Base-by-base conservation (phyloP, 2,888 invertebrate species). In the Xylota sylvarum region DNA sequence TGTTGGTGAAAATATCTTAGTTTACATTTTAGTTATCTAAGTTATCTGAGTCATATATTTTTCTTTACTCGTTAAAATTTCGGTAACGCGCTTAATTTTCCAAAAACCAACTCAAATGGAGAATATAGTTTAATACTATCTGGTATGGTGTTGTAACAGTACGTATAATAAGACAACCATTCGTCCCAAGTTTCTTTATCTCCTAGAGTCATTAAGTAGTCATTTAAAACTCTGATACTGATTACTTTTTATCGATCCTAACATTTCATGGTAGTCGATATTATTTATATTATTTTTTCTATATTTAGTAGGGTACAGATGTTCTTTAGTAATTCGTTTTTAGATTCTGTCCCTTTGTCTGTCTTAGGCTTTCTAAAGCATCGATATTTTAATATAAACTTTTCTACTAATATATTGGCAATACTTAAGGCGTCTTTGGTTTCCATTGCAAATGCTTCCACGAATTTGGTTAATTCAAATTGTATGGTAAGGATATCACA, bases 191-290 rank as follows among this genome's bases (percentile, higher is more conserved):
- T n/a, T n/a, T n/a, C n/a, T n/a, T n/a, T n/a, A n/a, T n/a, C n/a
- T n/a, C n/a, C n/a, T n/a, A n/a, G n/a, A n/a, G n/a, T n/a, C n/a
- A n/a, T n/a, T n/a, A n/a, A n/a, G n/a, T n/a, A n/a, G n/a, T n/a
- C n/a, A n/a, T n/a, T n/a, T n/a, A n/a, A n/a, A n/a, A n/a, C n/a
- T n/a, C n/a, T n/a, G n/a, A n/a, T n/a, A n/a, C n/a, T n/a, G n/a
- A n/a, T 85, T 85, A 50, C 76, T 64, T 56, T 86, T 70, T 37
- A 78, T 37, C 32, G 69, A 65, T 40, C 81, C 82, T 46, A 82
- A 6, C n/a, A 56, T 87, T 55, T 82, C 82, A 60, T 87, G 72
- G 52, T 80, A 70, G 40, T 50, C n/a, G n/a, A 87, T 32, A 74
- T 74, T 46, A 79, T 70, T 30, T 79, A 86, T n/a, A 52, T 40